Conservation (phyloP, 2,888 invertebrate genomes). For the Siphonodentalium dalli region DNA sequence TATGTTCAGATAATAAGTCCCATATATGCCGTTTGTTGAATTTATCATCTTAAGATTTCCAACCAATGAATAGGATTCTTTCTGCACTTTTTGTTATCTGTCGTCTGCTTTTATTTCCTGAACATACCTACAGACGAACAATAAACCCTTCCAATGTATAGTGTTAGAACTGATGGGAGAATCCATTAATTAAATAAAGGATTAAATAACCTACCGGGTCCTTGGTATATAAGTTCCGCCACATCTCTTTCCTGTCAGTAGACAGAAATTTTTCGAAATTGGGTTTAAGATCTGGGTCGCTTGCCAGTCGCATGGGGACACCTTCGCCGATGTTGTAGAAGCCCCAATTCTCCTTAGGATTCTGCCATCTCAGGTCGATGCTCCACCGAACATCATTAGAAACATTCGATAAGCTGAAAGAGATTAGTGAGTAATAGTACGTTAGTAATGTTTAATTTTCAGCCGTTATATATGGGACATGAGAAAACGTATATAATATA, state of each 20-base stretch:
- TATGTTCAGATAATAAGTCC: too few relatives aligned
- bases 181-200: neutral
- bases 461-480: too few relatives aligned
- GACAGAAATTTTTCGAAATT: conserved; percentile 56
- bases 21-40: neutral
- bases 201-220: conserved; percentile 32
- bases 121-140: too few relatives aligned
- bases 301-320: conserved; percentile 42
- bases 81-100: too few relatives aligned
- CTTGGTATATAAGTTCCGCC: conserved; percentile 51
- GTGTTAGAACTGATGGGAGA: too few relatives aligned
- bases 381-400: conserved; percentile 59
- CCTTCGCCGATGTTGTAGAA: conserved; percentile 59
- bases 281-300: conserved; percentile 39
- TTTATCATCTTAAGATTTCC: too few relatives aligned
- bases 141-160: too few relatives aligned
- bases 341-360: conserved; percentile 50
- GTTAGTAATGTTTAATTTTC: too few relatives aligned
- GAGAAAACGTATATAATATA: too few relatives aligned
- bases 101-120: too few relatives aligned
- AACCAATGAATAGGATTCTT: too few relatives aligned
- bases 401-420: conserved; percentile 46
- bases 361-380: conserved; percentile 60
- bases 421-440: too few relatives aligned
- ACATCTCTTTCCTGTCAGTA: conserved; percentile 56